Evolutionary conservation across 1,140 invertebrate species (phyloP).

Genomic region (Myzus persicae): DNA sequence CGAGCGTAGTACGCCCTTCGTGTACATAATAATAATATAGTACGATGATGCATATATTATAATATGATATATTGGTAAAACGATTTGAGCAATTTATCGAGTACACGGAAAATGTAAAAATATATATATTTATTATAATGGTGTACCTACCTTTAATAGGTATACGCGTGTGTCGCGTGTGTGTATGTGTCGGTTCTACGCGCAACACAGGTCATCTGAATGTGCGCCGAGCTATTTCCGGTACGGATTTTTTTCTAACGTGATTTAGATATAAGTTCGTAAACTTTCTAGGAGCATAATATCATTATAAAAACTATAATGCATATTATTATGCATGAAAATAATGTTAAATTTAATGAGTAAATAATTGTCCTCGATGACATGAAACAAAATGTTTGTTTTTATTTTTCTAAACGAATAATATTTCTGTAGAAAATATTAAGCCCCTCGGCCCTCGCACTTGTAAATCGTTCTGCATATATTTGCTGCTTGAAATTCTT

Average conservation of each 20-base stretch:
- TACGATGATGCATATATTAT: not conserved
- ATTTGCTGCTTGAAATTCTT: too few relatives aligned
- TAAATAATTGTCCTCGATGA: not conserved
- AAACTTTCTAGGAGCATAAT: not conserved
- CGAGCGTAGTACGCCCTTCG: not conserved
- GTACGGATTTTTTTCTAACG: not conserved
- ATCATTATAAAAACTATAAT: not conserved
- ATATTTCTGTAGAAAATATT: not conserved
- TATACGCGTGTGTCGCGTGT: not conserved
- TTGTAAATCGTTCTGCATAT: too few relatives aligned
- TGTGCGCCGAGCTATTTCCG: not conserved
- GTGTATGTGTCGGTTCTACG: not conserved
- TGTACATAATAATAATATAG: too few relatives aligned
- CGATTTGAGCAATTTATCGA: not conserved
- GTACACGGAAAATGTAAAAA: not conserved
- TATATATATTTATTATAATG: not conserved
- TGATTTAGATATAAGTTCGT: not conserved
- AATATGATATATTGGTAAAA: not conserved
- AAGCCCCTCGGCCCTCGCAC: too few relatives aligned
- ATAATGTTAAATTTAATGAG: not conserved
- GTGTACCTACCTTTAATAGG: not conserved
- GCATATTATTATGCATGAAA: not conserved
- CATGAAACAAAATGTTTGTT: not conserved
- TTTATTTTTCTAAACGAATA: not conserved
- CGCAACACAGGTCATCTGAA: not conserved